phyloP scores from a whole-genome alignment of 2,113 vertebrate genomes.

The Xenus cinereus region DNA sequence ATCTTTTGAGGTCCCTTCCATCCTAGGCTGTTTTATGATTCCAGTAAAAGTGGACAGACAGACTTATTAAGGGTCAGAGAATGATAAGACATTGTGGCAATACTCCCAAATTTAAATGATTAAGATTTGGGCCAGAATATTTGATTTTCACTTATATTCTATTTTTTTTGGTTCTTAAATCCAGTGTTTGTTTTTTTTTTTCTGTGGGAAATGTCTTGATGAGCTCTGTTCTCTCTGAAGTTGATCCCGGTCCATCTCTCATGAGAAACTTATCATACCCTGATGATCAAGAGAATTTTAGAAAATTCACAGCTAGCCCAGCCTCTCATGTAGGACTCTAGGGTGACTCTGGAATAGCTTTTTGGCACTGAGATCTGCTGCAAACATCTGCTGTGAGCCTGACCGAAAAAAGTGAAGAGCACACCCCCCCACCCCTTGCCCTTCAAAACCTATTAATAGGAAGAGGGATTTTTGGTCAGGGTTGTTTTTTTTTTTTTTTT shows the following conservation, averaged over 20 bases:
- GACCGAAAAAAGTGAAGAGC: not conserved
- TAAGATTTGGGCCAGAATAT: not conserved
- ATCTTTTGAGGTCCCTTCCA: not conserved
- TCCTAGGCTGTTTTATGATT: not conserved
- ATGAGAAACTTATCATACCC: not conserved
- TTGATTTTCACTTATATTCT: not conserved
- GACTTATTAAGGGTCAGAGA: not conserved
- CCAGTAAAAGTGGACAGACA: not conserved
- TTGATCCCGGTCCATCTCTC: not conserved
- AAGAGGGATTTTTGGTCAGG: not conserved
- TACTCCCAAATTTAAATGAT: not conserved
- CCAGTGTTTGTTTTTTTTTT: not conserved
- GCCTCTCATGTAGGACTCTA: not conserved
- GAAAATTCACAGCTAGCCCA: not conserved
- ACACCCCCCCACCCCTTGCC: not conserved
- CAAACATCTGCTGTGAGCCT: not conserved
- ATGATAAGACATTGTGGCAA: not conserved
- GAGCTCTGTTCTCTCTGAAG: not conserved
- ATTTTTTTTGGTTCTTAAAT: not conserved
- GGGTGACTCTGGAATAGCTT: not conserved
- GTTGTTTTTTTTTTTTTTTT: not conserved
- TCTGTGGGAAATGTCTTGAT: not conserved
- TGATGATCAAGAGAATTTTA: not conserved
- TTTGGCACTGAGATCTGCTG: not conserved
- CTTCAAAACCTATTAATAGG: not conserved